A percentile compares a stretch with the other conserved stretches of the same genome.
Conservation (phyloP, 2,888 invertebrate genomes). For the Drosophila buzzatii region DNA sequence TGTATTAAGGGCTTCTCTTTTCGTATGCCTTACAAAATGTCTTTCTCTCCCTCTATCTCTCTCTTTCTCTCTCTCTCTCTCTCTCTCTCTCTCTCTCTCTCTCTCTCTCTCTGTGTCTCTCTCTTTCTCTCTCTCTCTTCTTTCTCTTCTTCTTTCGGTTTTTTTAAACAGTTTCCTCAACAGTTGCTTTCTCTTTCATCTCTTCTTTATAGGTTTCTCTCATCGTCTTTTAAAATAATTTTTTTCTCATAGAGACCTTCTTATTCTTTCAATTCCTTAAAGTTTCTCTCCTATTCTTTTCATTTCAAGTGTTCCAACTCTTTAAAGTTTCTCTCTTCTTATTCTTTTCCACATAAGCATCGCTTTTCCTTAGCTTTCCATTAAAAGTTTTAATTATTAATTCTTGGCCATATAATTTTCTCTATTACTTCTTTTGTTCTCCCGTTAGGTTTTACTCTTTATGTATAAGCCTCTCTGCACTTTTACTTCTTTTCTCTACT, state of each 20-base stretch:
- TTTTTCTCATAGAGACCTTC: background rate
- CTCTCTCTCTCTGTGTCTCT: no score
- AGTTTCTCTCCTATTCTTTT: background rate
- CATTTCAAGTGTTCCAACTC: no score
- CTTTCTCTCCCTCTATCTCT: no score
- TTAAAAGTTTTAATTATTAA: conserved; percentile 6
- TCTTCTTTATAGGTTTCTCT: no score
- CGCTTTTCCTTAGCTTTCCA: background rate
- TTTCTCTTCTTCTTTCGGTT: no score
- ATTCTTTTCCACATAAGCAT: background rate
- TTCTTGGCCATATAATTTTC: background rate
- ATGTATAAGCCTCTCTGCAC: background rate
- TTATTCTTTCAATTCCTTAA: no score
- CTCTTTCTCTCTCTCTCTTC: no score
- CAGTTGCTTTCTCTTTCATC: no score
- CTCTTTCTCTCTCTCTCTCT: background rate
- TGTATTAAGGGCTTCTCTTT: background rate
- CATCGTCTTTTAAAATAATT: rapidly evolving
- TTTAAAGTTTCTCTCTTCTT: background rate
- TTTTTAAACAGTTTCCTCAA: no score
- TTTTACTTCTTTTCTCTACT: background rate
- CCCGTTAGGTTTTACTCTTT: background rate
- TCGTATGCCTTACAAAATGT: background rate
- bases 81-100: no score
- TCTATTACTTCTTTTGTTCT: background rate